Conservation (phyloP, 35 echinoderm and acorn worm species). For the Lytechinus pictus region DNA sequence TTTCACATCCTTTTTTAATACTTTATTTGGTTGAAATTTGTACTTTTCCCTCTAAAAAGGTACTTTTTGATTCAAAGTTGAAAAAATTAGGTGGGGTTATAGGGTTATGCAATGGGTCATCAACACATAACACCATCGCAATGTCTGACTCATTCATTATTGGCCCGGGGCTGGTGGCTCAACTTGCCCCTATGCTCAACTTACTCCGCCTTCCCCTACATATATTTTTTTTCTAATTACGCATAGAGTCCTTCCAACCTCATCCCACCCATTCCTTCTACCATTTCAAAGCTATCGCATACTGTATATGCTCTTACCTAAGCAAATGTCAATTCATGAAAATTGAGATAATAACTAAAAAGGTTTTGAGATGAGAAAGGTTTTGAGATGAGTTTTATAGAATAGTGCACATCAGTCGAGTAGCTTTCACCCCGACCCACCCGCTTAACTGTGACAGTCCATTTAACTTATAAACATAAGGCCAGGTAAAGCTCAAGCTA, state of each 20-base stretch:
- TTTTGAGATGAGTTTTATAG: conserved; percentile 13
- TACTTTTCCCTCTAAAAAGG: too few relatives aligned
- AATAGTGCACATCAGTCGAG: background rate
- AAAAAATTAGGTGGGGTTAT: too few relatives aligned
- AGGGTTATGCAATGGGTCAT: too few relatives aligned
- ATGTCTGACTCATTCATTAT: too few relatives aligned
- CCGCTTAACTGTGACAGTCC: background rate
- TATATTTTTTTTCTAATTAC: background rate
- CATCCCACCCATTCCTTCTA: background rate
- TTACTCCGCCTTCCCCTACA: background rate
- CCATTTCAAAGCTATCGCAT: background rate
- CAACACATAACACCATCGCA: too few relatives aligned
- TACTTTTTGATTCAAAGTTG: too few relatives aligned
- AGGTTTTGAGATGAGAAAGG: conserved; percentile 34
- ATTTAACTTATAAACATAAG: background rate
- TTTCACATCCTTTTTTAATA: too few relatives aligned
- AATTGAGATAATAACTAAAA: conserved; percentile 43
- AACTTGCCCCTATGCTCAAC: background rate
- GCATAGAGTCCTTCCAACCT: background rate
- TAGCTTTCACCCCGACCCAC: background rate
- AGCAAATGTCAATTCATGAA: conserved; percentile 43
- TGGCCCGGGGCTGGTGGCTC: too few relatives aligned
- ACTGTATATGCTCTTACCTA: background rate
- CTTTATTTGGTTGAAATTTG: too few relatives aligned
- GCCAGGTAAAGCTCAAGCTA: background rate